phyloP scores from a whole-genome alignment of 2,888 invertebrate genomes.

The Drosophila nr. perissopoda region DNA sequence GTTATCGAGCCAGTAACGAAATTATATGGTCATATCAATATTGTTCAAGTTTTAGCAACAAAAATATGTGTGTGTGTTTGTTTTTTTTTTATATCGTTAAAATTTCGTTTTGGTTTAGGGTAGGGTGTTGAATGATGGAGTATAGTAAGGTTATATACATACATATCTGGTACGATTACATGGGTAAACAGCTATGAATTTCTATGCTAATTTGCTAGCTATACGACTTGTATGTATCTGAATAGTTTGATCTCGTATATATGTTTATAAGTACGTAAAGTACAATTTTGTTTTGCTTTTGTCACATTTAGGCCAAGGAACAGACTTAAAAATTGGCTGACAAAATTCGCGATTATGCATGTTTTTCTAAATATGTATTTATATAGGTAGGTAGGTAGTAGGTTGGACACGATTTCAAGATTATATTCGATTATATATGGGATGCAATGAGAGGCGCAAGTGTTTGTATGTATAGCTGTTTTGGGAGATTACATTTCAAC shows the following conservation, averaged over 20 bases:
- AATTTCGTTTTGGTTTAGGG: conserved; percentile 8
- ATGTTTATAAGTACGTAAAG: conserved; percentile 26
- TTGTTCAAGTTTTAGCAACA: not conserved
- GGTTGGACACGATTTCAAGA: conserved; percentile 48
- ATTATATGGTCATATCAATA: not conserved
- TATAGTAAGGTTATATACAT: conserved; percentile 50
- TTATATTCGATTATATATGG: conserved; percentile 47
- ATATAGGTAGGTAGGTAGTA: conserved; percentile 47
- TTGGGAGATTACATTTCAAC: conserved; percentile 45
- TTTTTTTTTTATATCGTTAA: conserved; percentile 5
- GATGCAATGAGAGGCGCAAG: conserved; percentile 28
- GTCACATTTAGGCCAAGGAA: conserved; percentile 34
- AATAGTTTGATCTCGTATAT: conserved; percentile 29
- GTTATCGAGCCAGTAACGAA: not conserved
- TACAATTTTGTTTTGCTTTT: conserved; percentile 43
- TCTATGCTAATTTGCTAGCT: conserved; percentile 47
- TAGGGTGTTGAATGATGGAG: conserved; percentile 23
- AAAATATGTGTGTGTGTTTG: conserved; percentile 4
- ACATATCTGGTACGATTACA: conserved; percentile 40
- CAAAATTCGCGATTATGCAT: conserved; percentile 41
- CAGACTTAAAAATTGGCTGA: conserved; percentile 40
- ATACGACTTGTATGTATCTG: conserved; percentile 29
- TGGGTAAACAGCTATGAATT: conserved; percentile 38
- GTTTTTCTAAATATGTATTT: conserved; percentile 34
- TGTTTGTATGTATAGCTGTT: conserved; percentile 19